These are phyloP conservation scores for Metopolophium dirhodum DNA, from an alignment of 1,140 invertebrate genomes.

Conservation along the genomic window DNA sequence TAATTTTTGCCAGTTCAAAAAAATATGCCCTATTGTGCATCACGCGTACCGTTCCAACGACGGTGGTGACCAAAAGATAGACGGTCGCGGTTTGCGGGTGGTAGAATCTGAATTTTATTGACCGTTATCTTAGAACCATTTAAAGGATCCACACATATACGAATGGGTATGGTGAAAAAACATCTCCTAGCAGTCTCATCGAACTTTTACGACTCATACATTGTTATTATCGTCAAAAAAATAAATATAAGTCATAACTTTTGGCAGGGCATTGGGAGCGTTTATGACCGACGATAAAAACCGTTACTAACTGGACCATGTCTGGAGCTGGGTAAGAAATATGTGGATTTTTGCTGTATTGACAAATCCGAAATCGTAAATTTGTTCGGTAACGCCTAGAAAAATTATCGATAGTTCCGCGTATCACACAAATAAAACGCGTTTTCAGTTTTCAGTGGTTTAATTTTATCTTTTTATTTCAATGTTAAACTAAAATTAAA, in stretches of 20 bases:
- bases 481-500: neutral
- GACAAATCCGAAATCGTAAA: conserved; percentile 48
- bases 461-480: neutral
- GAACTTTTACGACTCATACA: conserved; percentile 50
- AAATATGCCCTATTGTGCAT: neutral
- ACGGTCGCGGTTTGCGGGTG: neutral
- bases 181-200: conserved; percentile 7
- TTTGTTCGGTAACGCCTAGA: neutral
- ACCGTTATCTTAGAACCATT: conserved; percentile 43
- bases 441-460: neutral
- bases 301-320: conserved; percentile 34
- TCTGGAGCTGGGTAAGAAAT: neutral
- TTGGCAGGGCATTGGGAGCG: conserved; percentile 41
- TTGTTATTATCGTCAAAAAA: conserved; percentile 56
- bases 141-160: conserved; percentile 6
- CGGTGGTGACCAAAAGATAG: neutral
- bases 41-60: neutral
- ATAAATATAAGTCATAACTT: conserved; percentile 56
- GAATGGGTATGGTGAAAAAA: conserved; percentile 3
- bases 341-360: conserved; percentile 42
- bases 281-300: conserved; percentile 53
- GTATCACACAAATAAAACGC: neutral
- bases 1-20: neutral
- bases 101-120: conserved; percentile 40
- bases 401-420: neutral